A percentile compares a stretch with the other conserved stretches of the same genome.
Evolutionary conservation across 2,888 invertebrate genomes (phyloP).

Genomic region (Sussaba pulchella): DNA sequence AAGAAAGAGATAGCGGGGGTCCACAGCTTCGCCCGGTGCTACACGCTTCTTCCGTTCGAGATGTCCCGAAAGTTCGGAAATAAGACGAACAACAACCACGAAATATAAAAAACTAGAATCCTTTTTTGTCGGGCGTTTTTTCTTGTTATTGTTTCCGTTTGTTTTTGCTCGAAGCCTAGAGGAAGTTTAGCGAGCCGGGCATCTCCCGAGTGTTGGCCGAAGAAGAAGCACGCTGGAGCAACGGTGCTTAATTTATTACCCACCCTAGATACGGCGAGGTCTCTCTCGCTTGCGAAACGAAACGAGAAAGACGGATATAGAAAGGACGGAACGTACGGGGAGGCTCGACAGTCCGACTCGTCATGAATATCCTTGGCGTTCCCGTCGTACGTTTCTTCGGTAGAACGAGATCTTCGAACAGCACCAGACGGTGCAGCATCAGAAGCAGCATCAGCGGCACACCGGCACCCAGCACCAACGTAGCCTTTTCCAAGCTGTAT

Average conservation of each 20-base stretch:
- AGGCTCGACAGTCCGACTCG: conserved; percentile 44
- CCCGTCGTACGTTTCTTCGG: conserved; percentile 50
- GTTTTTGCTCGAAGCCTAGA: conserved; percentile 15
- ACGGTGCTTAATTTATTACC: conserved; percentile 59
- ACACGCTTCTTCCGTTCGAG: conserved; percentile 29
- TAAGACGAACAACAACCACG: conserved; percentile 31
- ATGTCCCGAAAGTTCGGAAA: conserved; percentile 19
- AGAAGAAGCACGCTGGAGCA: conserved; percentile 8
- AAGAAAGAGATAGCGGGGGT: conserved; percentile 32
- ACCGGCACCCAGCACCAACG: too few relatives aligned
- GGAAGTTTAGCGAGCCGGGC: conserved; percentile 29
- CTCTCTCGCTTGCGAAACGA: conserved; percentile 28
- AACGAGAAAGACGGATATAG: conserved; percentile 50
- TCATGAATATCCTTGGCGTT: conserved; percentile 62
- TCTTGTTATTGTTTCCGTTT: background rate
- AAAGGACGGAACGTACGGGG: conserved; percentile 50
- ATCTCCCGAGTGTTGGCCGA: background rate
- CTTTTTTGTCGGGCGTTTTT: conserved; percentile 18
- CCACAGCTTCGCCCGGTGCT: conserved; percentile 29
- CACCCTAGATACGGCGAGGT: conserved; percentile 56
- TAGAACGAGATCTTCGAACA: conserved; percentile 56
- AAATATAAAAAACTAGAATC: conserved; percentile 31
- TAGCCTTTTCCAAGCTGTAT: conserved; percentile 42
- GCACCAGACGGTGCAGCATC: conserved; percentile 41
- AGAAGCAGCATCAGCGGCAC: background rate